Conservation (phyloP, 2,888 invertebrate species). For the Athalia cordata region DNA sequence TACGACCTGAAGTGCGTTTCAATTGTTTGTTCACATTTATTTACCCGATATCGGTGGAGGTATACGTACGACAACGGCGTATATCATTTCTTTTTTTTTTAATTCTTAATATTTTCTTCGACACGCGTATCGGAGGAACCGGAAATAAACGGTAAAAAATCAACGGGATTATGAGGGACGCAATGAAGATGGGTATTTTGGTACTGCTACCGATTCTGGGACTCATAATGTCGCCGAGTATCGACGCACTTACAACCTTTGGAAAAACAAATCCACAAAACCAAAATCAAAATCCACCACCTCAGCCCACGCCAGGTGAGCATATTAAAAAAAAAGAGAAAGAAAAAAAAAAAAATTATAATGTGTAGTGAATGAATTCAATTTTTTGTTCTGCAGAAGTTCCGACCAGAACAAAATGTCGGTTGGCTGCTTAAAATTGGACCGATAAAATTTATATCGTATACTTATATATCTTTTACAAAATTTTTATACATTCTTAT, state of each 20-base stretch:
- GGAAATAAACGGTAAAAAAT: neutral
- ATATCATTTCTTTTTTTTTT: neutral
- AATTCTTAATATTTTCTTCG: neutral
- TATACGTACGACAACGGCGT: neutral
- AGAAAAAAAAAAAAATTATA: too few relatives aligned
- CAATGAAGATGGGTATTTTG: conserved; percentile 45
- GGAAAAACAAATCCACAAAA: conserved; percentile 80
- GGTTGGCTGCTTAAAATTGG: too few relatives aligned
- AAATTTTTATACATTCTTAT: too few relatives aligned
- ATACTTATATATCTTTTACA: too few relatives aligned
- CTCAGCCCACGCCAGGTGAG: conserved; percentile 78
- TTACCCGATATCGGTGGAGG: too few relatives aligned
- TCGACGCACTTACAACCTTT: conserved; percentile 81
- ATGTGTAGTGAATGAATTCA: too few relatives aligned
- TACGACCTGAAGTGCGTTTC: neutral
- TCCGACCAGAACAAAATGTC: too few relatives aligned
- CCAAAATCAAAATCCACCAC: conserved; percentile 72
- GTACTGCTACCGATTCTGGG: conserved; percentile 50
- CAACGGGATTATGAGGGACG: conserved; percentile 47
- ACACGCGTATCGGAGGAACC: conserved; percentile 13
- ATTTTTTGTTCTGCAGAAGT: too few relatives aligned
- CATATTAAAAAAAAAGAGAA: neutral
- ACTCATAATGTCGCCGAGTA: conserved; percentile 70
- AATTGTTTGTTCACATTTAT: neutral
- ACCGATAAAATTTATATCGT: too few relatives aligned